Evolutionary conservation across 2,797 vertebrate genomes (phyloP), one percentile per base, ranked within the genome.

Genomic region (Chanos chanos): DNA sequence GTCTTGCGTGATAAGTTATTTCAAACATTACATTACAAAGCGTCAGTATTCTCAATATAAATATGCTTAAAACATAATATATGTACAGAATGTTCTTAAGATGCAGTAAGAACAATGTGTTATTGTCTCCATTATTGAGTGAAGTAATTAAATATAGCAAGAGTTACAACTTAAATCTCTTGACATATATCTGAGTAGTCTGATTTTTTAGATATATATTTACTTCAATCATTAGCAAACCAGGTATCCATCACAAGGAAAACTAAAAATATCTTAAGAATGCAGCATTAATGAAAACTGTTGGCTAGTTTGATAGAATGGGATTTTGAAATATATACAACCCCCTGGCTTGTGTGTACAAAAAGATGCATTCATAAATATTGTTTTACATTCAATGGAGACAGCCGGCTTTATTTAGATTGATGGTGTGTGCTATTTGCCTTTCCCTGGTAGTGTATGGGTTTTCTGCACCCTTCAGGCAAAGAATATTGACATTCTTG

Each of bases 341-440:
- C 28, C 61, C 76, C 63, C 79, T 81, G 81, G 72, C 66, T 61
- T 2, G 40, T 19, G 4, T 66, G 74, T 57, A 77, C 71, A 67
- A 61, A 75, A 69, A 62, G 63, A 48, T 70, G 62, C 67, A 70
- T 61, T 44, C 41, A 57, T 64, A 55, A 72, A 73, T 61, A 27
- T 50, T 61, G 67, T 70, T 78, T 78, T 80, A 77, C 75, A 78
- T 69, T 71, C 70, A 70, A 63, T 40, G 53, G 51, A 57, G 71
- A 78, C 81, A 78, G 69, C 68, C 7, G 7, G 51, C 61, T 75
- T 61, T 72, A 72, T 80, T 78, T 77, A 75, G 78, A 82, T 86
- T 77, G 68, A 86, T 75, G 69, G n/a, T 66, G 63, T 61, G 51
- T 63, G 73, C 75, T 82, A 70, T 65, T 70, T 66, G 9, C 47